Conservation (phyloP, 2,113 vertebrate genomes). For the Lonchura striata region DNA sequence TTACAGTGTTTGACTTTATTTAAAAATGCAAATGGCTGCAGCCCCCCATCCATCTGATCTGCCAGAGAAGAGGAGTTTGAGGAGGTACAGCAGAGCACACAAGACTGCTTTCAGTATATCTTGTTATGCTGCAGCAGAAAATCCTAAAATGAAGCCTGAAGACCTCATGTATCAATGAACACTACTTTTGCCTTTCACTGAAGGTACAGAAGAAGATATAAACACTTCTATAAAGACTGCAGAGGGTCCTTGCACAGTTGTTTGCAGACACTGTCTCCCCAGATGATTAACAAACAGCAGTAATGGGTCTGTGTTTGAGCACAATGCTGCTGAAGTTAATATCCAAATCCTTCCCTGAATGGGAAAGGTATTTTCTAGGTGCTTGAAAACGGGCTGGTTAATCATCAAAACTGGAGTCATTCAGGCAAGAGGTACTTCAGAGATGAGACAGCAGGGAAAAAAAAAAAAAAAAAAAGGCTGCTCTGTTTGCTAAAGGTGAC, state of each 20-base stretch:
- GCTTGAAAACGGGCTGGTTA: constrained; percentile 24
- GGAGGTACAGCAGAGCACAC: not conserved
- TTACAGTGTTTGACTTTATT: not conserved
- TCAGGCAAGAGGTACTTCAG: not conserved
- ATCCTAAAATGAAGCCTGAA: not conserved
- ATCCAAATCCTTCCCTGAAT: not conserved
- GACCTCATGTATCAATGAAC: not conserved
- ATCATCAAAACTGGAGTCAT: constrained; percentile 32
- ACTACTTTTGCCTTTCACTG: not conserved
- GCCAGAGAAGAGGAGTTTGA: not conserved
- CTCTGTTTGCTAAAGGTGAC: not conserved
- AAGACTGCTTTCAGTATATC: not conserved
- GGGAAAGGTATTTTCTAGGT: not conserved
- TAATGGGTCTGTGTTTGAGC: not conserved
- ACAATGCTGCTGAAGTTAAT: not conserved
- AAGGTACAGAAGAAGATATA: not conserved
- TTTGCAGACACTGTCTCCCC: not conserved
- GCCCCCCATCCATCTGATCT: not conserved
- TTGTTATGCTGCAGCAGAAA: not conserved
- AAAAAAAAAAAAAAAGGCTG: not conserved
- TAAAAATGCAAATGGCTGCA: not conserved
- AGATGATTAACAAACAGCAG: not conserved
- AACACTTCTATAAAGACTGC: not conserved
- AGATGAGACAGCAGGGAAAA: not conserved
- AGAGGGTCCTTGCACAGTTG: not conserved